Evolutionary conservation across 1,140 invertebrate genomes (phyloP).

Genomic region (Dendrolimus kikuchii): DNA sequence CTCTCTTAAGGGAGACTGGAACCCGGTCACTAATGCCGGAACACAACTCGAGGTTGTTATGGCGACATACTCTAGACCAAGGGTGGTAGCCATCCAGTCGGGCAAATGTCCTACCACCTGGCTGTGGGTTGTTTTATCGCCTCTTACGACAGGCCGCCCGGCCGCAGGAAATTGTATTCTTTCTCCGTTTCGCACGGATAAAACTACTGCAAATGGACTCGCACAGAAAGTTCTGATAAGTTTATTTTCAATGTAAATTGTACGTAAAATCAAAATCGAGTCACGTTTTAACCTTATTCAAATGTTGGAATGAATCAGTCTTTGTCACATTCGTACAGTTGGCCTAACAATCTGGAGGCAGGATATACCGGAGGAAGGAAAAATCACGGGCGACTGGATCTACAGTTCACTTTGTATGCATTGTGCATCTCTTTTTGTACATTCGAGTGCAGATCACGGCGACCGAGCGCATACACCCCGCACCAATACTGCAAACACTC

Average conservation of each 20-base stretch:
- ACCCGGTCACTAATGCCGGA: no score
- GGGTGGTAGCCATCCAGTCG: no score
- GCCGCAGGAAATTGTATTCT: no score
- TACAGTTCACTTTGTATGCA: slow-evolving; percentile 48
- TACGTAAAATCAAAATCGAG: slow-evolving; percentile 6
- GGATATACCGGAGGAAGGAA: slow-evolving; percentile 34
- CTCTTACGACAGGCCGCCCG: no score
- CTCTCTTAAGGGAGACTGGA: no score
- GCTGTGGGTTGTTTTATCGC: no score
- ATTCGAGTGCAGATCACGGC: slow-evolving; percentile 31
- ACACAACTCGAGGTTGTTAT: no score
- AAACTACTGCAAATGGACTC: no score
- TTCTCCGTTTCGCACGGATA: no score
- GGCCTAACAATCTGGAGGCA: slow-evolving; percentile 24
- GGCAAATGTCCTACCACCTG: no score
- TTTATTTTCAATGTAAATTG: slow-evolving; percentile 6
- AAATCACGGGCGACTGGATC: slow-evolving; percentile 43
- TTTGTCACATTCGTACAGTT: slow-evolving; percentile 25
- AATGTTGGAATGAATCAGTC: slow-evolving; percentile 28
- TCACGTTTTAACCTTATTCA: slow-evolving; percentile 17
- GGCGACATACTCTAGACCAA: no score
- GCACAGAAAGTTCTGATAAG: neutral
- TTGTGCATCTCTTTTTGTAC: slow-evolving; percentile 33
- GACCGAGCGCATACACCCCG: slow-evolving; percentile 18
- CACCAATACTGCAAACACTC: slow-evolving; percentile 48